Evolutionary conservation across 2,113 vertebrate species (phyloP), one percentile per base, ranked within the genome.

Genomic region (Takifugu flavidus): DNA sequence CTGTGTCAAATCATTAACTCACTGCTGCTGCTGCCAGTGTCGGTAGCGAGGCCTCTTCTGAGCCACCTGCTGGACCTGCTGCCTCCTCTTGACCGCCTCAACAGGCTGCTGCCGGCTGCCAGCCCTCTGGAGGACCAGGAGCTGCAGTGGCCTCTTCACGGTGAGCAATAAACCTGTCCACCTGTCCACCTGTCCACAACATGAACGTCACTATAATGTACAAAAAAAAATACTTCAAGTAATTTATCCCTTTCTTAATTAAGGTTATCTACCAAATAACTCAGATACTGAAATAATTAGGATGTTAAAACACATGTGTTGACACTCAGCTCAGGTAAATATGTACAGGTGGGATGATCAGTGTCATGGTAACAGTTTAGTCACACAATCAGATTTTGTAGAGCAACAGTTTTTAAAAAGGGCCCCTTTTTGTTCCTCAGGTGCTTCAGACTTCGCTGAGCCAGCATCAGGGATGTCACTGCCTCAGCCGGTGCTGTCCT

Each of bases 101-200:
- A 99, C 78, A 89, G 95, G 47, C 91, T 98, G 25, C 75, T 99
- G 70, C 96, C 96, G 2, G 97, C 96, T 13, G 96, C 95, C 4
- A 79, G 86, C n/a, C 93, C 94, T 43, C 79, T 98, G 76, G 97
- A 99, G 87, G 96, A 99, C 79, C 96, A 99, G 75, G 97, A 99
- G 78, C 82, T 99, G 74, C 96, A 98, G 82, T 99, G 97, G 97
- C 97, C 97, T 53, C 92, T 98, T 58, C 95, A 98, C 59, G 96
- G 97, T 98, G 78, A 87, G 89, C 6, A 27, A 28, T 4, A 7
- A 13, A 13, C 49, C 49, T 13, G 4, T 8, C 10, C 3, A 13
- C 49, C 49, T 13, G 4, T 8, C 10, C 3, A 13, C 25, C 27
- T 3, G 25, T 3, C 20, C 20, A 20, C 20, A 20, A 20, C 20